Base-by-base conservation (phyloP, 2,888 invertebrate species). In the Carpatolechia fugitivella region DNA sequence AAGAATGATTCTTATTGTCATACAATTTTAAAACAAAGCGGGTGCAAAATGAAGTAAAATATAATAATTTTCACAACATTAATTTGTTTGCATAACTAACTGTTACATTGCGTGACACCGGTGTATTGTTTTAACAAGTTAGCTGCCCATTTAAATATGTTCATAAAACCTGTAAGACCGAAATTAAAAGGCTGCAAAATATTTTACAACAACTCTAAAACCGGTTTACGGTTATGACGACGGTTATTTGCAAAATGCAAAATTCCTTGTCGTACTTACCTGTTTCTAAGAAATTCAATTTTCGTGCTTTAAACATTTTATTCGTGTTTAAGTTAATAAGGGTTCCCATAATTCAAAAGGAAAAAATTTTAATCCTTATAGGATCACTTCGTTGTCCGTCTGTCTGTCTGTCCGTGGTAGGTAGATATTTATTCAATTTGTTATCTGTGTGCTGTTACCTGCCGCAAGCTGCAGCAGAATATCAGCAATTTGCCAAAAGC, bases 181-280 rank as follows among this genome's bases (percentile, higher is more conserved):
- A 29, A 46, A 46, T 46, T 46, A 29, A 31, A 47, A 29, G 14
- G 20, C 44, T 24, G 29, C 29, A n/a, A 44, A 44, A 31, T 31
- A 47, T 47, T 47, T 47, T 47, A 47, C 30, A 47, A 47, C 47
- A 31, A 47, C 47, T 31, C 31, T 47, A 47, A 47, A 47, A 14
- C 16, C 10, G 31, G 14, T 47, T 47, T 47, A 47, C 31, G 47
- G 47, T 31, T 47, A 31, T 31, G 10, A 11, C 16, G 10, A 11
- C 16, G 16, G 31, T 31, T 47, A 31, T 14, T 47, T 31, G 31
- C 31, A 13, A 31, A 47, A 30, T 47, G 30, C 16, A 31, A 47
- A 47, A 47, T 47, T 31, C 14, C 47, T 47, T 47, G 30, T 47
- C 47, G 47, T 35, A 24, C 24, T 24, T 24, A 24, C 6, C 3